Evolutionary conservation across 2,797 vertebrate genomes (phyloP).

Genomic region (Premnoplex brunnescens): DNA sequence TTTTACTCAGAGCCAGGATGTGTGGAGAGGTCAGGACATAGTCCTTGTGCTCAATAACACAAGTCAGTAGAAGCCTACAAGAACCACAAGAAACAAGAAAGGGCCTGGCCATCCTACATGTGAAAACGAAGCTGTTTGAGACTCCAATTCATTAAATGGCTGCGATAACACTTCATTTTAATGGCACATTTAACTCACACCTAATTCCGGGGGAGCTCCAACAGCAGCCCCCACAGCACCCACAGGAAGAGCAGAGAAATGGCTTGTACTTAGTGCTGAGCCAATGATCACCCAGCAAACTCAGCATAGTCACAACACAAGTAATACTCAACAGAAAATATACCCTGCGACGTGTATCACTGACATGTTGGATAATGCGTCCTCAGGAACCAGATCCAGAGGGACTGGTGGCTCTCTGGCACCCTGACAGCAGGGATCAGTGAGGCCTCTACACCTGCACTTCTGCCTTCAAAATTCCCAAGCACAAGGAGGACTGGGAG

Average conservation of each 20-base stretch:
- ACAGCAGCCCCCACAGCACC: background rate
- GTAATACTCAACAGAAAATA: background rate
- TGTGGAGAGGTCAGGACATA: background rate
- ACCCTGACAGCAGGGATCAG: background rate
- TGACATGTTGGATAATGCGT: background rate
- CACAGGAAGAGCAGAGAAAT: background rate
- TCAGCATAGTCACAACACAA: background rate
- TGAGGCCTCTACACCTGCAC: rapidly evolving
- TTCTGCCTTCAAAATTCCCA: background rate
- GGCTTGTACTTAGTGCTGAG: background rate
- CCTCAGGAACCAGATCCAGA: background rate
- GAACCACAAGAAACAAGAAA: background rate
- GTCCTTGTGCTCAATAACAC: background rate
- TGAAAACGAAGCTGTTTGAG: background rate
- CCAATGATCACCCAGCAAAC: background rate
- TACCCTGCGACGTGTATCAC: background rate
- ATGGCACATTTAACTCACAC: constrained; percentile 46
- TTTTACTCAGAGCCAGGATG: background rate
- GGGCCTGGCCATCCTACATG: background rate
- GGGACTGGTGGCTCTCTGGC: background rate
- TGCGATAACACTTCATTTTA: constrained; percentile 39
- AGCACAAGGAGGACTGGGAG: rapidly evolving
- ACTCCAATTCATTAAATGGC: background rate
- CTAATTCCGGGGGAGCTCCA: background rate
- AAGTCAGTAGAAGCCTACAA: background rate